phyloP scores from a whole-genome alignment of 2,888 invertebrate genomes.

The Ashinkailepas kermadecensis region DNA sequence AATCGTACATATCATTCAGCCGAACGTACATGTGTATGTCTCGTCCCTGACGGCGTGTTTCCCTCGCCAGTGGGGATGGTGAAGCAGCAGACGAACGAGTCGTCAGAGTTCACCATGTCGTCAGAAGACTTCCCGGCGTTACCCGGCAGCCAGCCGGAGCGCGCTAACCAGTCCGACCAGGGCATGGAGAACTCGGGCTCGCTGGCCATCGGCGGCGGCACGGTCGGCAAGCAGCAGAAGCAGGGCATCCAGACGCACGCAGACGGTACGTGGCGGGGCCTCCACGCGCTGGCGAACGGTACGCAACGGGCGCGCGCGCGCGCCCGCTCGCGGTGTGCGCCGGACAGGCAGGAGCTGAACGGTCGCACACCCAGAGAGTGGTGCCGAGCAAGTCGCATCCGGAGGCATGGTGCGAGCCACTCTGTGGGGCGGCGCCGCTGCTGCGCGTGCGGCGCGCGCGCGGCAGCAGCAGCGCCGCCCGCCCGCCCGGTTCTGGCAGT shows the following conservation, averaged over 20 bases:
- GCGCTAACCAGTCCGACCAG: conserved; percentile 26
- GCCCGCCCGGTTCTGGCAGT: too few relatives aligned
- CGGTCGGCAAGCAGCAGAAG: conserved; percentile 39
- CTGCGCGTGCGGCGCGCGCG: too few relatives aligned
- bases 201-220: conserved; percentile 1
- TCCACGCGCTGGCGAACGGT: too few relatives aligned
- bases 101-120: conserved; percentile 94
- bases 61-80: conserved; percentile 74
- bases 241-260: conserved; percentile 89
- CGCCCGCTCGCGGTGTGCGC: too few relatives aligned
- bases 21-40: conserved; percentile 2
- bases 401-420: too few relatives aligned
- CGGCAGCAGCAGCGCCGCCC: too few relatives aligned
- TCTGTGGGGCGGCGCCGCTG: too few relatives aligned
- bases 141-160: conserved; percentile 57
- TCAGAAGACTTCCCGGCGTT: conserved; percentile 99
- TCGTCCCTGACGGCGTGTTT: neutral
- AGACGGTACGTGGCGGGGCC: conserved; percentile 58
- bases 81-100: conserved; percentile 84
- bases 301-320: too few relatives aligned
- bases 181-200: conserved; percentile 18
- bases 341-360: too few relatives aligned
- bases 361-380: too few relatives aligned
- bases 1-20: conserved; percentile 8
- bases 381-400: too few relatives aligned